Conservation (phyloP, 2,797 vertebrate genomes). For the Gadopsis marmoratus region DNA sequence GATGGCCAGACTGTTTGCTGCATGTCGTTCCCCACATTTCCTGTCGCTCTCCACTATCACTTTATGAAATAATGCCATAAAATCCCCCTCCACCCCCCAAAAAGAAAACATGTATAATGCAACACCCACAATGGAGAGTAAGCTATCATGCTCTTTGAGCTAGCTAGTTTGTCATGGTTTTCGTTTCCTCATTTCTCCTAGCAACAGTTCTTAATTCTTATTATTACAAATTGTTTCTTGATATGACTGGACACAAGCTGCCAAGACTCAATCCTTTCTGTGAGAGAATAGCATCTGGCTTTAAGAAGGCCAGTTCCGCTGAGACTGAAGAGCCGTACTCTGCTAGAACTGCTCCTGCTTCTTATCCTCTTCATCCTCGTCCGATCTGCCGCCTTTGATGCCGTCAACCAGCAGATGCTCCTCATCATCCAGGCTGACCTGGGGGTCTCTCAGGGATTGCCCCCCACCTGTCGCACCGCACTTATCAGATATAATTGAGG, state of each 20-base stretch:
- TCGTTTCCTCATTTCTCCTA: neutral
- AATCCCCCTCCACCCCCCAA: too few relatives aligned
- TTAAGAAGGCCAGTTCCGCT: neutral
- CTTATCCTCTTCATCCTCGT: conserved; percentile 37
- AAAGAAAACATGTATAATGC: too few relatives aligned
- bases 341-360: conserved; percentile 1
- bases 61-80: too few relatives aligned
- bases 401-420: conserved; percentile 30
- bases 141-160: too few relatives aligned
- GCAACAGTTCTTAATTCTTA: neutral
- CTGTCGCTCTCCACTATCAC: too few relatives aligned
- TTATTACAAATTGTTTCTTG: neutral
- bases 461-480: conserved; percentile 28
- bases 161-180: neutral
- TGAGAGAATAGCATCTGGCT: neutral
- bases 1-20: too few relatives aligned
- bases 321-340: conserved; percentile 16
- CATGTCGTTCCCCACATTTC: too few relatives aligned
- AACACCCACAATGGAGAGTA: too few relatives aligned
- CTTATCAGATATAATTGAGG: conserved; percentile 50
- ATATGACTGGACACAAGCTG: neutral
- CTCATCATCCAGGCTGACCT: conserved; percentile 54
- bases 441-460: conserved; percentile 39
- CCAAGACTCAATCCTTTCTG: neutral
- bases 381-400: conserved; percentile 44